phyloP scores from a whole-genome alignment of 2,113 vertebrate genomes.

The Xenopus laevis region DNA sequence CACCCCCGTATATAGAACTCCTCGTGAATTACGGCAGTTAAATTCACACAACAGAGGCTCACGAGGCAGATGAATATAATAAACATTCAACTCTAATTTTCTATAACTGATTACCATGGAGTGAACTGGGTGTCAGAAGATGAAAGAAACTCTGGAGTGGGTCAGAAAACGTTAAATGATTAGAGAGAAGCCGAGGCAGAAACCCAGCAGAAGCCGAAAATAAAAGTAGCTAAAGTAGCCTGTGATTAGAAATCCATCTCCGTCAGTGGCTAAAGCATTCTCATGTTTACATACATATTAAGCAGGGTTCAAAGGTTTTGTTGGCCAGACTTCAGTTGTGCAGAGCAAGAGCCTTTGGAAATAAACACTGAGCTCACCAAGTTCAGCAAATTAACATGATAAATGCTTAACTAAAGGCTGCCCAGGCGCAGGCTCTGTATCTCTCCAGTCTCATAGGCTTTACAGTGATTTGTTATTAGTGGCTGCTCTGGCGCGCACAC shows the following conservation, averaged over 20 bases:
- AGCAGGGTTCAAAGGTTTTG: slow-evolving; percentile 43
- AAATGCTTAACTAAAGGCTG: slow-evolving; percentile 18
- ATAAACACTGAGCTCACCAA: slow-evolving; percentile 35
- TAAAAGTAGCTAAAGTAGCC: slow-evolving; percentile 5
- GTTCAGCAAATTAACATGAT: slow-evolving; percentile 42
- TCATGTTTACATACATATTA: slow-evolving; percentile 41
- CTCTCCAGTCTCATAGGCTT: neutral
- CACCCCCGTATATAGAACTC: too few species aligned
- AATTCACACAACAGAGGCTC: too few species aligned
- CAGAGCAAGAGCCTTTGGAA: slow-evolving; percentile 26
- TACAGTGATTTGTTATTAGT: neutral
- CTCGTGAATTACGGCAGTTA: too few species aligned
- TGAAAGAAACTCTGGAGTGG: too few species aligned
- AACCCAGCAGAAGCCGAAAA: neutral
- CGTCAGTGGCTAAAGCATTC: slow-evolving; percentile 22
- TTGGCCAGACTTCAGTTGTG: slow-evolving; percentile 41
- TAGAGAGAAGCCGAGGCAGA: neutral
- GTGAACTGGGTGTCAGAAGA: too few species aligned
- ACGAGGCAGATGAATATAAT: too few species aligned
- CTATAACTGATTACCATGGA: too few species aligned
- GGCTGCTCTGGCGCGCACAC: too few species aligned
- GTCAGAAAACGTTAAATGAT: slow-evolving; percentile 2
- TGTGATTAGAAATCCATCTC: slow-evolving; percentile 23
- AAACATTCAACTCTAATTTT: too few species aligned
- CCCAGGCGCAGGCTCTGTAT: slow-evolving; percentile 18